Evolutionary conservation across 2,113 vertebrate species (phyloP).

Genomic region (Semnornis frantzii): DNA sequence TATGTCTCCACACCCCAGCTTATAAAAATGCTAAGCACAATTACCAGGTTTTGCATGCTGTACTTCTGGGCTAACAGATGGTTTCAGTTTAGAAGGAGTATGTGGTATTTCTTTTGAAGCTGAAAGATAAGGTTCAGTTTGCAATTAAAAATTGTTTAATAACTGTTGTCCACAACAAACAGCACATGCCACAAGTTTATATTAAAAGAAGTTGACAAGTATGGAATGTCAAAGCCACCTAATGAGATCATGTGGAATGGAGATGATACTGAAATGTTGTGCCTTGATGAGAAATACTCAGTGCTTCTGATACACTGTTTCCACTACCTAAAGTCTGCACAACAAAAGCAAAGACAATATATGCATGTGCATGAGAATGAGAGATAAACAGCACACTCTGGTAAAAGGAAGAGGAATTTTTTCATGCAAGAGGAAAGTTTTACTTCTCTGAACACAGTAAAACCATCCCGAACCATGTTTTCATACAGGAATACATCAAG

Average conservation of each 20-base stretch:
- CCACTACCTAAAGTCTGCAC: neutral
- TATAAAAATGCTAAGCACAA: slow-evolving; percentile 37
- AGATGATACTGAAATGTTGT: neutral
- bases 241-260: slow-evolving; percentile 26
- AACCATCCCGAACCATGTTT: slow-evolving; percentile 5
- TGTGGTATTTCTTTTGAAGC: slow-evolving; percentile 70
- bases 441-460: neutral
- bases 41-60: slow-evolving; percentile 75
- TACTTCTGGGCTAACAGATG: slow-evolving; percentile 62
- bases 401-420: neutral
- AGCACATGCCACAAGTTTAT: slow-evolving; percentile 30
- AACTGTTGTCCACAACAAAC: slow-evolving; percentile 29
- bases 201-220: neutral
- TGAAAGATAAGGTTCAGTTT: slow-evolving; percentile 75
- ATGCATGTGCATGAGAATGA: neutral
- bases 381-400: neutral
- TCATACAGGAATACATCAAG: neutral
- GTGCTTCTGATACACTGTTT: neutral
- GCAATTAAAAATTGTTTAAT: slow-evolving; percentile 43
- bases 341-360: neutral
- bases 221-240: slow-evolving; percentile 35
- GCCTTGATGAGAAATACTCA: neutral
- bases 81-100: slow-evolving; percentile 68
- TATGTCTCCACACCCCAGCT: neutral
- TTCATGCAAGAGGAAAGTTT: slow-evolving; percentile 59